These are phyloP conservation scores for Crypturellus undulatus DNA, from an alignment of 2,113 vertebrate genomes.

Conservation along the genomic window DNA sequence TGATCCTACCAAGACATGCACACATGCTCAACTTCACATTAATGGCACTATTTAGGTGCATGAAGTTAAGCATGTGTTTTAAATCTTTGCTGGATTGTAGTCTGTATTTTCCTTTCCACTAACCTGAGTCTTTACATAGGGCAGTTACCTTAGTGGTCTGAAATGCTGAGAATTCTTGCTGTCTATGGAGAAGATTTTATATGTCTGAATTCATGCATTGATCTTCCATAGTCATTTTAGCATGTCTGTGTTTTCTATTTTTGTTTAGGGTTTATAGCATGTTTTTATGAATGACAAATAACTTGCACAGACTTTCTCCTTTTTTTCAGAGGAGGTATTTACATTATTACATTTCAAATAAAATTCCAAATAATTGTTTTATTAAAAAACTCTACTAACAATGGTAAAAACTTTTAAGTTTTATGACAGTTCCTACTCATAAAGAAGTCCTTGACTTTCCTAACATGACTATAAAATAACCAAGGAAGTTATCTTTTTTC, in stretches of 20 bases:
- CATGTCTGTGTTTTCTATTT: neutral
- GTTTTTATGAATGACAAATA: neutral
- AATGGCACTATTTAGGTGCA: conserved; percentile 43
- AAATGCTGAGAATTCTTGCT: conserved; percentile 25
- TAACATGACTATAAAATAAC: neutral
- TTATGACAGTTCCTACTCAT: neutral
- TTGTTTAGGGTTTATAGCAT: neutral
- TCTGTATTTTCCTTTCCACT: conserved; percentile 44
- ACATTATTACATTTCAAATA: neutral
- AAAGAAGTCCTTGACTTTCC: neutral
- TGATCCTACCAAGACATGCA: conserved; percentile 35
- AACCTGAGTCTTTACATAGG: neutral
- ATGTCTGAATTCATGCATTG: conserved; percentile 9
- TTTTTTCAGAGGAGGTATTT: neutral
- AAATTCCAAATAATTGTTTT: neutral
- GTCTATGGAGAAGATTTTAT: conserved; percentile 5
- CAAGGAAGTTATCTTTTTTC: neutral
- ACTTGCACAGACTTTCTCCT: neutral
- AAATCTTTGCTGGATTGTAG: conserved; percentile 29
- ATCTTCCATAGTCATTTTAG: neutral
- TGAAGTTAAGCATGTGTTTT: conserved; percentile 67
- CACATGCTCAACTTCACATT: conserved; percentile 44
- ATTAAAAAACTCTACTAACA: neutral
- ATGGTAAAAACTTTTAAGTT: neutral
- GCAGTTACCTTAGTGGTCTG: conserved; percentile 13